Base-by-base conservation (phyloP, 2,888 invertebrate species). In the Craniophora ligustri region DNA sequence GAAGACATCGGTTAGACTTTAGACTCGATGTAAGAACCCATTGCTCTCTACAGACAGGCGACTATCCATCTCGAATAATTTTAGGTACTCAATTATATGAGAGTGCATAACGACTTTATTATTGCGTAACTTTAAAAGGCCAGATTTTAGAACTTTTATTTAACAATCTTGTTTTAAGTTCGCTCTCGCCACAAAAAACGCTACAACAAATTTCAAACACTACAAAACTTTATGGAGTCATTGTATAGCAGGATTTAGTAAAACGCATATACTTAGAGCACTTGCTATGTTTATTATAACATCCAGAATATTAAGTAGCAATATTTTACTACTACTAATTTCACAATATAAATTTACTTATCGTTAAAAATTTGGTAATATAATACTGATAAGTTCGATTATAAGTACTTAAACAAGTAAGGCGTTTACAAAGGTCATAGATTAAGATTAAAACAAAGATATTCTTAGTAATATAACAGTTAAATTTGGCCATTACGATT, bases 1-100 rank as follows among this genome's bases (percentile, higher is more conserved):
- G 87, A 87, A 85, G 79, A 57, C 62, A 68, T 62, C 78, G 72
- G 81, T 87, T 85, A 84, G 48, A 59, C 62, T 65, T 87, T 85
- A 84, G 48, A 59, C 62, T 65, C 56, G 66, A 70, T 62, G 69
- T 67, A 64, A 67, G 49, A 67, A 51, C 59, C 61, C 63, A 50
- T 63, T 72, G 40, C 65, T 57, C 66, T 62, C 45, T 51, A 59
- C 46, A 36, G 49, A 56, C 47, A 51, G n/a, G n/a, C n/a, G n/a
- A n/a, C n/a, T n/a, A 30, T 28, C 34, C 28, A 61, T 56, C 34
- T 55, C 16, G 51, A 39, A 57, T 54, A 63, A 60, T 56, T 13
- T 55, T n/a, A n/a, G n/a, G 28, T 42, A 30, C 49, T 63, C 55
- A 45, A 56, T 62, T 65, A 58, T 51, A 31, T 36, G 19, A 48